Evolutionary conservation across 2,797 vertebrate genomes (phyloP).

Genomic region (Falco naumanni): DNA sequence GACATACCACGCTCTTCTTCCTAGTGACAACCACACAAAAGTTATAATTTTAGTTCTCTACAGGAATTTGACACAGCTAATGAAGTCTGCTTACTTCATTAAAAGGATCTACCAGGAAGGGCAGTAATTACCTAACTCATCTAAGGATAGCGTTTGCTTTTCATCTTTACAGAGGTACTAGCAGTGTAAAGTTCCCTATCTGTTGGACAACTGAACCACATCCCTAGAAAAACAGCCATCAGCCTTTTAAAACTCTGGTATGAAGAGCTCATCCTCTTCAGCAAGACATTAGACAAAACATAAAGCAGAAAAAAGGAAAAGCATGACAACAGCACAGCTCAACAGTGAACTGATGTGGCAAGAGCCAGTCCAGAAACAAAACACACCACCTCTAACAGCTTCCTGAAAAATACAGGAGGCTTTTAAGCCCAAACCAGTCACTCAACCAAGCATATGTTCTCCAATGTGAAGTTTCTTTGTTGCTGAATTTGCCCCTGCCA

Average conservation of each 20-base stretch:
- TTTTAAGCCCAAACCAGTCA: neutral
- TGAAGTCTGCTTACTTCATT: slow-evolving; percentile 4
- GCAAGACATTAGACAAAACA: neutral
- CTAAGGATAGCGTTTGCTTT: slow-evolving; percentile 11
- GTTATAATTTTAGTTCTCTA: slow-evolving; percentile 45
- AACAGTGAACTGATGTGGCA: neutral
- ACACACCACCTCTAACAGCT: neutral
- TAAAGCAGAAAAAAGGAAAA: neutral
- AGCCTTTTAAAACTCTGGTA: neutral
- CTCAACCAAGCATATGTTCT: neutral
- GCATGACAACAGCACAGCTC: neutral
- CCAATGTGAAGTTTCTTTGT: neutral
- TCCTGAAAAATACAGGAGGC: neutral
- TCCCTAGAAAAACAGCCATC: neutral
- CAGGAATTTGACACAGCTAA: slow-evolving; percentile 32
- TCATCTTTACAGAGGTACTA: neutral
- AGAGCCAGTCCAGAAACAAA: neutral
- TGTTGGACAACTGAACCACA: neutral
- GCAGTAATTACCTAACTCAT: slow-evolving; percentile 31
- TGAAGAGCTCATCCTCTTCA: neutral
- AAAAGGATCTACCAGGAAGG: neutral
- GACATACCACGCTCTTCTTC: slow-evolving; percentile 31
- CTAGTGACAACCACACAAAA: slow-evolving; percentile 55
- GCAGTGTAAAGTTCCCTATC: neutral
- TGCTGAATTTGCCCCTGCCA: neutral